Conservation (phyloP, 2,888 invertebrate genomes). For the Cheilosia urbana region DNA sequence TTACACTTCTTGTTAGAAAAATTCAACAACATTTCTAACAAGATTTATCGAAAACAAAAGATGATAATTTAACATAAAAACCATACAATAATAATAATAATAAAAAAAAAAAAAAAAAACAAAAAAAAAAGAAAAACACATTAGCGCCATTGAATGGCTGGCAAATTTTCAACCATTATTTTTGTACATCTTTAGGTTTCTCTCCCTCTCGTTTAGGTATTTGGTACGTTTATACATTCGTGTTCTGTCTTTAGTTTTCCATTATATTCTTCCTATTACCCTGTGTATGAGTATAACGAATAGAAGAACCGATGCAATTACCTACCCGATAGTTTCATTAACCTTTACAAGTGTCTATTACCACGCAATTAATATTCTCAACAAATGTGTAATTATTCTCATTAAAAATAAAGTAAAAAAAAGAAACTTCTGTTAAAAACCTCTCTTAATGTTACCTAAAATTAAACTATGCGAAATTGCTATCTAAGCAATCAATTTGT, state of each 20-base stretch:
- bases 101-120: slow-evolving; percentile 34
- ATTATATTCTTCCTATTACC: slow-evolving; percentile 5
- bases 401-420: neutral
- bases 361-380: slow-evolving; percentile 31
- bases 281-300: slow-evolving; percentile 39
- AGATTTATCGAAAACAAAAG: slow-evolving; percentile 55
- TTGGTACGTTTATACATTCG: slow-evolving; percentile 50
- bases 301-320: slow-evolving; percentile 48
- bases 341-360: slow-evolving; percentile 25
- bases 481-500: slow-evolving; percentile 48
- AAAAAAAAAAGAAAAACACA: slow-evolving; percentile 42
- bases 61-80: slow-evolving; percentile 61
- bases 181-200: slow-evolving; percentile 69
- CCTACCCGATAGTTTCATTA: slow-evolving; percentile 45
- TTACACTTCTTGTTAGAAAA: slow-evolving; percentile 80
- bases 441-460: slow-evolving; percentile 47
- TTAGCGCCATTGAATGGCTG: slow-evolving; percentile 69
- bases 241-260: slow-evolving; percentile 45
- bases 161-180: slow-evolving; percentile 63
- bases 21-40: slow-evolving; percentile 45
- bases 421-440: neutral
- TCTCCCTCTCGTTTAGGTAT: slow-evolving; percentile 49
- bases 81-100: slow-evolving; percentile 66
- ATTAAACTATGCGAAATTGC: slow-evolving; percentile 54
- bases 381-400: slow-evolving; percentile 46